A percentile compares a stretch with the other conserved stretches of the same genome.
Evolutionary conservation across 1,140 invertebrate species (phyloP).

Genomic region (Diachasmimorpha longicaudata): DNA sequence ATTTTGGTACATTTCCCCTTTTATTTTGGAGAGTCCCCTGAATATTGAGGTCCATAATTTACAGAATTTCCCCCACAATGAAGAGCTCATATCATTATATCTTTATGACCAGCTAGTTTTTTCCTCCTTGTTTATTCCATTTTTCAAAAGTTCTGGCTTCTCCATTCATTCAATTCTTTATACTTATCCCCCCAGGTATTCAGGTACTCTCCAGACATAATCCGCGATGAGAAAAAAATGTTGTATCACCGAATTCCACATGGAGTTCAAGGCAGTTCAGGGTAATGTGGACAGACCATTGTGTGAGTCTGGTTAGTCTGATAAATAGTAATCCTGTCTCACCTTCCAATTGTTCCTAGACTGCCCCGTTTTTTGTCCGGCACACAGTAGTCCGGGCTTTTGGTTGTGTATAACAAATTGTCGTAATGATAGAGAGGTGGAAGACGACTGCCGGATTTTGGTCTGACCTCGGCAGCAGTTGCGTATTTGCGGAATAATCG

Average conservation of each 20-base stretch:
- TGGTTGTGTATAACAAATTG: constrained; percentile 72
- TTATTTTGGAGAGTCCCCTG: background rate
- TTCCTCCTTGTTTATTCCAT: background rate
- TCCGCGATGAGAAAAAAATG: background rate
- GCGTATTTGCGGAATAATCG: constrained; percentile 58
- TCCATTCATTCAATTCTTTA: constrained; percentile 15
- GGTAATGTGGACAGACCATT: constrained; percentile 7
- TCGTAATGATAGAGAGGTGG: constrained; percentile 58
- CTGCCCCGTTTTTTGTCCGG: constrained; percentile 68
- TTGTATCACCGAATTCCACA: constrained; percentile 23
- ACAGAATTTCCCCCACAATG: background rate
- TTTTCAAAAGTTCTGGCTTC: background rate
- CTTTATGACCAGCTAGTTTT: background rate
- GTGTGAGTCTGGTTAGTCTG: background rate
- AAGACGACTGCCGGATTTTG: constrained; percentile 52
- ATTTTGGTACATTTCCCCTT: background rate
- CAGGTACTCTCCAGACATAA: background rate
- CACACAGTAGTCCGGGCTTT: constrained; percentile 73
- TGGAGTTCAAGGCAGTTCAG: background rate
- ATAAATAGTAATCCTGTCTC: constrained; percentile 21
- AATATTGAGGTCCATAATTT: background rate
- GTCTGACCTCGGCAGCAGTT: constrained; percentile 57
- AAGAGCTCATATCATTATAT: background rate
- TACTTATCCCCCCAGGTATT: constrained; percentile 9
- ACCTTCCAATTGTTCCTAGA: constrained; percentile 71